These are phyloP conservation scores for Hanleya hanleyi DNA, from an alignment of 2,888 invertebrate genomes.

Conservation along the genomic window DNA sequence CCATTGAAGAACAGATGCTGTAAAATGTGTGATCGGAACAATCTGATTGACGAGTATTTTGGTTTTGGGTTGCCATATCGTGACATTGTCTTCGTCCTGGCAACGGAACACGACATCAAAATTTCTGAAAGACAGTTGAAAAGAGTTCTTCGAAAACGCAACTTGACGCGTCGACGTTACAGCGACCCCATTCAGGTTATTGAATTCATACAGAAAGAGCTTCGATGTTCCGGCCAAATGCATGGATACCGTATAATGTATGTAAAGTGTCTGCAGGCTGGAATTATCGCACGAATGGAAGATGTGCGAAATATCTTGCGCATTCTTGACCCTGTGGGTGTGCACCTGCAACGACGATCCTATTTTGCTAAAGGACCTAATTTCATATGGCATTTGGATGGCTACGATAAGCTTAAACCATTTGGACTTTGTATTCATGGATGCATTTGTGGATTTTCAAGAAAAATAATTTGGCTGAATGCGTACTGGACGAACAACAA, in stretches of 20 bases:
- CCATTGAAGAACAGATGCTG: too few relatives aligned
- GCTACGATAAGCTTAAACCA: not conserved
- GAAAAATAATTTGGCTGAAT: conserved; percentile 20
- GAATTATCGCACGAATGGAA: not conserved
- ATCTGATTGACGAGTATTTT: too few relatives aligned
- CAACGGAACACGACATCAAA: too few relatives aligned
- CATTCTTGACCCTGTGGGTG: not conserved
- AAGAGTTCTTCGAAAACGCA: too few relatives aligned
- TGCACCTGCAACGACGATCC: not conserved
- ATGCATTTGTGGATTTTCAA: conserved; percentile 22
- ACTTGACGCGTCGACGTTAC: too few relatives aligned
- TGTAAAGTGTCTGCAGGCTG: not conserved
- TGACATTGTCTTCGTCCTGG: too few relatives aligned
- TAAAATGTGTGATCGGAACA: too few relatives aligned
- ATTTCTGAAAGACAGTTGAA: too few relatives aligned
- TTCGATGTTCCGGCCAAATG: too few relatives aligned
- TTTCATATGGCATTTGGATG: not conserved
- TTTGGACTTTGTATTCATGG: conserved; percentile 28
- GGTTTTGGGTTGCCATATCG: too few relatives aligned
- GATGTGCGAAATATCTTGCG: not conserved
- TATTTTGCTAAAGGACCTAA: not conserved
- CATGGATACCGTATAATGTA: not conserved
- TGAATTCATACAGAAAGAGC: too few relatives aligned
- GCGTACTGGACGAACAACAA: conserved; percentile 29
- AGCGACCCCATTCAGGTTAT: conserved; percentile 14